Evolutionary conservation across 2,113 vertebrate species (phyloP).

Genomic region (Vicugna pacos): DNA sequence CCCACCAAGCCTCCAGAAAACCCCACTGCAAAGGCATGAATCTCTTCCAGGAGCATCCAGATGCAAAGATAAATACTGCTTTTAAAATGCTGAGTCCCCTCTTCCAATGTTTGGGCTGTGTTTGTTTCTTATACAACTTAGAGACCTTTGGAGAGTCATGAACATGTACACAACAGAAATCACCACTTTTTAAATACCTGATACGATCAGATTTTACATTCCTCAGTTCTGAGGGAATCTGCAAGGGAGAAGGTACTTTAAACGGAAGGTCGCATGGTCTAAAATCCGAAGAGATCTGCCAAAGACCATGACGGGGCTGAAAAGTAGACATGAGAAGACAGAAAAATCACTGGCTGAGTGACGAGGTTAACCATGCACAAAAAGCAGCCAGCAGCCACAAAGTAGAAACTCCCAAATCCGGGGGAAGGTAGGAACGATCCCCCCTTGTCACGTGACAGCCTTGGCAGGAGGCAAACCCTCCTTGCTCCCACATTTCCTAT

Average conservation of each 20-base stretch:
- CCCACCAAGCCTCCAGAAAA: not conserved
- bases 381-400: fast-evolving
- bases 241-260: not conserved
- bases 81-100: not conserved
- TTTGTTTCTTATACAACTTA: not conserved
- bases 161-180: not conserved
- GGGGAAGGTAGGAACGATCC: not conserved
- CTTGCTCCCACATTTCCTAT: not conserved
- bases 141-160: not conserved
- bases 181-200: not conserved
- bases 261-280: not conserved
- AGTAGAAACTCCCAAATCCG: not conserved
- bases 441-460: not conserved
- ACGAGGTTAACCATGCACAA: fast-evolving
- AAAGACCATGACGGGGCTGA: not conserved
- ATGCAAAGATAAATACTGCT: not conserved
- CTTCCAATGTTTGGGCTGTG: not conserved
- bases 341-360: not conserved
- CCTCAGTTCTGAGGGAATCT: not conserved
- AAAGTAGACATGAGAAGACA: not conserved
- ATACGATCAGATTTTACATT: not conserved
- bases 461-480: not conserved
- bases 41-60: not conserved
- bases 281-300: not conserved
- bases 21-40: not conserved